A percentile compares a stretch with the other conserved stretches of the same genome.
Conservation (phyloP, 2,888 invertebrate genomes). For the Chirona hameri region DNA sequence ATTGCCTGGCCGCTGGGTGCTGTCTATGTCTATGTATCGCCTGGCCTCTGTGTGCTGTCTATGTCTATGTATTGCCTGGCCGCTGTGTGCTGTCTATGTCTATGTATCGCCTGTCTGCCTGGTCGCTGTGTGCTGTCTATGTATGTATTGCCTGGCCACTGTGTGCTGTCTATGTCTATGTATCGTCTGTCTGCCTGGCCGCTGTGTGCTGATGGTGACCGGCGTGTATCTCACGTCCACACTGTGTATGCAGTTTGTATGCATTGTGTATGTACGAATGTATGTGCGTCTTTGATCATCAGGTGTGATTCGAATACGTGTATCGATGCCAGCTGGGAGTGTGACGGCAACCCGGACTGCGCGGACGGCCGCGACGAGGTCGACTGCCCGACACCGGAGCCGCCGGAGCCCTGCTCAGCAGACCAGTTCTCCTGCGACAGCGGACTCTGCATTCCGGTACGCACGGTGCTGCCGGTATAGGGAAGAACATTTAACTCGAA, state of each 20-base stretch:
- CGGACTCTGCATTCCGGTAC: neutral
- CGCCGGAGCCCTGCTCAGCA: neutral
- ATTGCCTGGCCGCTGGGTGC: too few relatives aligned
- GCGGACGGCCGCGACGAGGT: slow-evolving; percentile 35
- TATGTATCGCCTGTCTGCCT: too few relatives aligned
- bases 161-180: slow-evolving; percentile 4
- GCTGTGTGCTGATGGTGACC: neutral
- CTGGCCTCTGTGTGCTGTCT: too few relatives aligned
- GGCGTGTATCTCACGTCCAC: neutral
- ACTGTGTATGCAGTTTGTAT: neutral
- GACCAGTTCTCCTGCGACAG: neutral
- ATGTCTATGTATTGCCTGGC: too few relatives aligned
- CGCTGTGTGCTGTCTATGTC: too few relatives aligned
- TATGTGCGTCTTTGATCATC: neutral
- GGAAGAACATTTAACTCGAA: neutral
- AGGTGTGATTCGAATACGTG: slow-evolving; percentile 27
- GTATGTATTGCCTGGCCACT: neutral
- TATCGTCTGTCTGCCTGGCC: neutral
- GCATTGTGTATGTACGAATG: neutral
- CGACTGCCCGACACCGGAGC: slow-evolving; percentile 31
- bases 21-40: too few relatives aligned
- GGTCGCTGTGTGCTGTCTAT: too few relatives aligned
- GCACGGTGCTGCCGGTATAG: neutral
- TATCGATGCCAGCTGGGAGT: slow-evolving; percentile 34
- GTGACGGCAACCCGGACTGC: slow-evolving; percentile 35